A percentile compares a stretch with the other conserved stretches of the same genome.
phyloP scores from a whole-genome alignment of 64 coral and sea anemone species.

The Stichodactyla helianthus region DNA sequence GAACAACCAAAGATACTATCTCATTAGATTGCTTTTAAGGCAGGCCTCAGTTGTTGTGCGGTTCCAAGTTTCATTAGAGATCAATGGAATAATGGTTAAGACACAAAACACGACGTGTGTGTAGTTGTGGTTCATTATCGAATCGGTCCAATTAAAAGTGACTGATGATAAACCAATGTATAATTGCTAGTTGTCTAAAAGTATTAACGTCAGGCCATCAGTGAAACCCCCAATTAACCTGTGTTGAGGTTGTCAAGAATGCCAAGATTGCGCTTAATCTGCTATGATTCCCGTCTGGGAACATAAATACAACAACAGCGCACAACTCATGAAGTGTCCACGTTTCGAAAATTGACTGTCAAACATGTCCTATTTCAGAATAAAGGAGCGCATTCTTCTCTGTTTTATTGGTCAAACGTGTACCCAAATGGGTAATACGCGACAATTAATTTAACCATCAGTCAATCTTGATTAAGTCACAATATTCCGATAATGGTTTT shows the following conservation, averaged over 20 bases:
- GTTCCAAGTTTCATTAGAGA: background rate
- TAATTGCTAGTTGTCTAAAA: slow-evolving; percentile 21
- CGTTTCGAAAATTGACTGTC: background rate
- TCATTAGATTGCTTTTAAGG: slow-evolving; percentile 16
- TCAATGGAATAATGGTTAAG: background rate
- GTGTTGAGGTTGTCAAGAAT: slow-evolving; percentile 16
- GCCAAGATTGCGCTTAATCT: slow-evolving; percentile 21
- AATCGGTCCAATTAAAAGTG: slow-evolving; percentile 28
- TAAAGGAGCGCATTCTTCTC: background rate
- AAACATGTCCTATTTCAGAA: slow-evolving; percentile 1
- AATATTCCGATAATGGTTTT: slow-evolving; percentile 7
- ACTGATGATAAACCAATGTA: slow-evolving; percentile 19
- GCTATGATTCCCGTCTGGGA: slow-evolving; percentile 13
- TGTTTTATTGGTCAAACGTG: background rate
- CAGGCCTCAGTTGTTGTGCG: background rate
- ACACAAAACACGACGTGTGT: background rate
- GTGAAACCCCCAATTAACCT: slow-evolving; percentile 16
- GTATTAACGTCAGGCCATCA: slow-evolving; percentile 16
- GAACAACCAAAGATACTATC: background rate
- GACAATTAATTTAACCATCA: slow-evolving; percentile 1
- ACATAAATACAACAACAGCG: background rate
- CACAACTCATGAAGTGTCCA: slow-evolving; percentile 10
- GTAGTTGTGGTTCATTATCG: slow-evolving; percentile 27
- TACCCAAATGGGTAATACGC: background rate
- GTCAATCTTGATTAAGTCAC: slow-evolving; percentile 14